Evolutionary conservation across 2,113 vertebrate species (phyloP), one percentile per base, ranked within the genome.

Genomic region (Donacobius atricapilla): DNA sequence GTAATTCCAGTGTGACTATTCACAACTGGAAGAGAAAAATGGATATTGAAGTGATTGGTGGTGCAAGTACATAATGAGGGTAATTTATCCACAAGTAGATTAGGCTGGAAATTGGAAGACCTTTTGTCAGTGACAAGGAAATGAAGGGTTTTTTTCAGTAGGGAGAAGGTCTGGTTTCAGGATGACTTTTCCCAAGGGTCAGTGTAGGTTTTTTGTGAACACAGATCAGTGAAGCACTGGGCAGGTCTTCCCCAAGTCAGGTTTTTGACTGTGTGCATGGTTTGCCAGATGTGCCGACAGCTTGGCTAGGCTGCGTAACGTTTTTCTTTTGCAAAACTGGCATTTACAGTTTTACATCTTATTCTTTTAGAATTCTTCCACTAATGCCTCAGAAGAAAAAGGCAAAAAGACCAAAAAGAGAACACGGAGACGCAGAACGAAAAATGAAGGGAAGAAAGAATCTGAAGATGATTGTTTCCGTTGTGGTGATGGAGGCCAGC

Each of bases 391-490:
- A 11, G 99, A 99, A 88, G 98, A 99, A 10, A 99, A 99, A 97
- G 98, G 97, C 35, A 99, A 99, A 92, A 98, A 98, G 83, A 54
- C 96, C 94, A 99, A 99, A 98, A 99, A 98, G 88, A 99, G 98
- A 85, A 95, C 94, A 37, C 95, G 98, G 90, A 97, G 97, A 94
- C 98, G 98, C 18, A 95, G 98, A 66, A 83, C 91, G 8, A 97
- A 91, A 56, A 98, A 96, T 3, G 98, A 99, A 35, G 98, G 98
- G n/a, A 98, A 97, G 93, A 98, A 99, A 61, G 98, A 97, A 54
- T 99, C 99, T 0, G 99, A 99, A 79, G 99, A 99, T 11, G 99
- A 99, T 84, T 99, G 99, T 96, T 99, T 99, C 98, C 99, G 99
- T 89, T 99, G 99, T 3, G 98, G 99, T 0, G 99, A 99, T 3